Evolutionary conservation across 2,888 invertebrate species (phyloP).

Genomic region (Venustoraphidia nigricollis): DNA sequence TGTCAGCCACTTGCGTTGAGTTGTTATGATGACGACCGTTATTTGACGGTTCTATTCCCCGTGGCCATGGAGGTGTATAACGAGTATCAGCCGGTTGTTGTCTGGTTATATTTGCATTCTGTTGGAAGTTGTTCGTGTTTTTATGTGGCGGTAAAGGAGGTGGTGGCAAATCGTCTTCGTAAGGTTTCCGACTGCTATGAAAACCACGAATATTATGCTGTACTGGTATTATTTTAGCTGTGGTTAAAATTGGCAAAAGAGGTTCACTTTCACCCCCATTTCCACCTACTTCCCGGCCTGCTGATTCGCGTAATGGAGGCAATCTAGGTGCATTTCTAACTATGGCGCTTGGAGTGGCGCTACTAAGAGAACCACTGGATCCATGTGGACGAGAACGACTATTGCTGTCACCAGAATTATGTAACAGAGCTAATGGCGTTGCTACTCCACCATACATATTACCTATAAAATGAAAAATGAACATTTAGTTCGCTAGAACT

Average conservation of each 20-base stretch:
- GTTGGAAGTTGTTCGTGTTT: constrained; percentile 12
- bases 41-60: constrained; percentile 29
- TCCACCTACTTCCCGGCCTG: constrained; percentile 27
- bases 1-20: constrained; percentile 8
- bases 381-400: constrained; percentile 35
- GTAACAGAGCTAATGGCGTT: constrained; percentile 51
- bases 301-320: constrained; percentile 37
- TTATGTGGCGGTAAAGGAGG: constrained; percentile 45
- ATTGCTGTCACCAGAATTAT: constrained; percentile 28
- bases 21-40: constrained; percentile 5
- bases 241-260: constrained; percentile 25
- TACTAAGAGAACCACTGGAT: constrained; percentile 17
- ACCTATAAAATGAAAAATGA: constrained; percentile 21
- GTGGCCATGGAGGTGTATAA: constrained; percentile 48
- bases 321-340: constrained; percentile 30
- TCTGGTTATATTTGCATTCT: constrained; percentile 5
- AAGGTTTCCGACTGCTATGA: constrained; percentile 30
- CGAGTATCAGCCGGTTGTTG: constrained; percentile 8
- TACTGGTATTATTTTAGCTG: constrained; percentile 22
- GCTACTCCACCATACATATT: constrained; percentile 54
- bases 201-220: constrained; percentile 27
- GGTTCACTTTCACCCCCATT: constrained; percentile 43
- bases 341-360: constrained; percentile 6
- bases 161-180: constrained; percentile 35
- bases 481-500: no score